These are phyloP conservation scores for Palythoa grandis DNA, from an alignment of 92 coral and sea anemone species.

Conservation along the genomic window DNA sequence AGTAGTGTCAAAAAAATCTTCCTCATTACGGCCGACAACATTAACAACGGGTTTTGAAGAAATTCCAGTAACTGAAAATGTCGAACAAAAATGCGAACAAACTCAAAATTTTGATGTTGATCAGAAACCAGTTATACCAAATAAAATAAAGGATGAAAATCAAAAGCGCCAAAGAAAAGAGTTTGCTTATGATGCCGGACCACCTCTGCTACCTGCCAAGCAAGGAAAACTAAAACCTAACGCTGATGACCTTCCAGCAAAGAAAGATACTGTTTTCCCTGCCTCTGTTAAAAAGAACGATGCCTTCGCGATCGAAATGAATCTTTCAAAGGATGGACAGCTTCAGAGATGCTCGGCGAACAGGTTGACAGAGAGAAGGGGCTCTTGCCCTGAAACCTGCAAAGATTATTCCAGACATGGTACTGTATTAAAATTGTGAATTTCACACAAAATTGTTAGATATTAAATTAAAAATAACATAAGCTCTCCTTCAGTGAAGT, in stretches of 20 bases:
- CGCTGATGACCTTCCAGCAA: background rate
- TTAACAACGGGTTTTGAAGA: background rate
- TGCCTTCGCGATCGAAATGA: background rate
- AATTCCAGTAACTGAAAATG: background rate
- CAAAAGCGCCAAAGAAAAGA: background rate
- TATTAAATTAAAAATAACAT: no score
- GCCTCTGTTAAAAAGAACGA: background rate
- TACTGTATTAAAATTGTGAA: background rate
- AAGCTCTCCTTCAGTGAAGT: no score
- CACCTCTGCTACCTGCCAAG: background rate
- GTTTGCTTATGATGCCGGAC: background rate
- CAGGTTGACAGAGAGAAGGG: conserved; percentile 1
- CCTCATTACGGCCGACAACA: background rate
- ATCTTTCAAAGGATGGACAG: background rate
- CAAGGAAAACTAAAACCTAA: background rate
- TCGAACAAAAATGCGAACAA: background rate
- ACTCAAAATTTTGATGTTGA: background rate
- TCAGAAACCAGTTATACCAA: background rate
- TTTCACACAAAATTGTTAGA: no score
- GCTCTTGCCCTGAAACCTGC: conserved; percentile 9
- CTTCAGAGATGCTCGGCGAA: background rate
- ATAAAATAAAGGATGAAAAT: background rate
- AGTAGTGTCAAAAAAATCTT: background rate
- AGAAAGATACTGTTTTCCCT: background rate
- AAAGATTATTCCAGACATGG: background rate